Evolutionary conservation across 2,797 vertebrate genomes (phyloP), one percentile per base, ranked within the genome.

Genomic region (Ceryle rudis): DNA sequence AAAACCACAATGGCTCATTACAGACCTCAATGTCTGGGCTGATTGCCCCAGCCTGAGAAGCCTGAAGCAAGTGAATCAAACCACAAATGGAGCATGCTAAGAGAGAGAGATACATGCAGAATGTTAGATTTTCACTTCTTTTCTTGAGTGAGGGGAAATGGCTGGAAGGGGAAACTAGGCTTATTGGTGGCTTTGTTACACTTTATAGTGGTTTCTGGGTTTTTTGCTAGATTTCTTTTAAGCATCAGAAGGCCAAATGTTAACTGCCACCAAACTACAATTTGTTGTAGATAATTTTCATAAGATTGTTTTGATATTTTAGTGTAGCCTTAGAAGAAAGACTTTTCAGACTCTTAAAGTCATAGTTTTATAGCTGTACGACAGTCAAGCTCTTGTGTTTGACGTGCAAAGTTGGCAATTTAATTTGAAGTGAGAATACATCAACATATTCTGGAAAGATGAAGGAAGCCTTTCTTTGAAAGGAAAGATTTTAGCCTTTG

Each of bases 1-100:
- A 33, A 85, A 90, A 20, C 29, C 16, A 42, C 60, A 65, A 42
- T 19, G 25, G 10, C 4, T 69, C 6, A 20, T 51, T 64, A 28
- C 39, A 66, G 23, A 51, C 19, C 10, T 49, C 49, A 55, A 0
- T 12, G 6, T 21, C 12, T 0, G 1, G 9, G 17, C 10, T 77
- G 29, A 42, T 29, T 25, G 7, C 20, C 6, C 8, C 31, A 31
- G 18, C 7, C 42, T 69, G 33, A 79, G 57, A 90, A 79, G 8
- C 26, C 33, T 51, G 52, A 37, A 64, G 33, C 22, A 66, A 39
- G 13, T 28, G 35, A 85, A 61, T 62, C 37, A 82, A 81, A 80
- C 19, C 13, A 78, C 19, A 7, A 39, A 11, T 9, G 39, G 26
- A 83, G 2, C 29, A 29, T 16, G 14, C 11, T 42, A 39, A 57